Base-by-base conservation (phyloP, 2,797 vertebrate species). In the Crocodylus rhombifer region DNA sequence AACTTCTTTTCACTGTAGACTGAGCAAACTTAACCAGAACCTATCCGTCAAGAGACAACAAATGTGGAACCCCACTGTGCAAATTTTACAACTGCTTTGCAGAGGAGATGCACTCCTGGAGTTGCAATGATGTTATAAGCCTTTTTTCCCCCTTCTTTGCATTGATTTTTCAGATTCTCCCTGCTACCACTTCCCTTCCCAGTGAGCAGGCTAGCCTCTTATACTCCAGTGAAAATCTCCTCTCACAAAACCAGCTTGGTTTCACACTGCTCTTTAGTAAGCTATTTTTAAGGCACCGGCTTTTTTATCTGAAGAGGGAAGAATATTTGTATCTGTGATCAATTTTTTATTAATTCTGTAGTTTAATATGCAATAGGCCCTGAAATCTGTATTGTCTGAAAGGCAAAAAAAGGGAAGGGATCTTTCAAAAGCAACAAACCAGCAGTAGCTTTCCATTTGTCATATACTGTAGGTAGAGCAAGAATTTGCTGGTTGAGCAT, bases 241-340 rank as follows among this genome's bases (percentile, higher is more conserved):
- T 90, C 78, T 84, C 93, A 71, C 85, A 94, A 91, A 95, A 96
- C 4, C 42, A 91, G 11, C 74, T 26, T 42, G 62, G 30, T 42
- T 94, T 88, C 61, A 71, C 42, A 62, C 28, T 42, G 60, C 12
- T 84, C 61, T 93, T 95, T 92, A 86, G 94, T 84, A 95, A 92
- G 56, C 76, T 90, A 61, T 13, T 36, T 86, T 80, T 73, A 91
- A 93, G 91, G 21, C 25, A 28, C 1, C 26, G 82, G 25, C 21
- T 93, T 61, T 33, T 28, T 42, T 57, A 77, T 1, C 14, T 91
- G 78, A 83, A 77, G 25, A 85, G 12, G 26, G 26, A 91, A 77
- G 5, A 82, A 16, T 61, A 36, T 82, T 90, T 93, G 84, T 56
- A 5, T 21, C 36, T 58, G 8, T n/a, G 64, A 61, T 1, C 1